Evolutionary conservation across 2,113 vertebrate genomes (phyloP).

Genomic region (Drymodes brunneopygia): DNA sequence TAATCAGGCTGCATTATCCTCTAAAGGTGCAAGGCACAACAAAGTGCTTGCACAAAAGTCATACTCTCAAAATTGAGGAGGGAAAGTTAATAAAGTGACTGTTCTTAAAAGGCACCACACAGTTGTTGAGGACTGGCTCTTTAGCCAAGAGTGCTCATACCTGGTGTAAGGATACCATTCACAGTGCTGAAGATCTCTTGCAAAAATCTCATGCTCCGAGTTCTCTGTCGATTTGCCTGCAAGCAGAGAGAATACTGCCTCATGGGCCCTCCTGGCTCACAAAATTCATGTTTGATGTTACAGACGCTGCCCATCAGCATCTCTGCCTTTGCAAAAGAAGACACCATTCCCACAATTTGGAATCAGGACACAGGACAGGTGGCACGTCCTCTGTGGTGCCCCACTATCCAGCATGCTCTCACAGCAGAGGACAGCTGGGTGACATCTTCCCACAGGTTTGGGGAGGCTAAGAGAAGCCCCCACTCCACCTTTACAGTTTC

Average conservation of each 20-base stretch:
- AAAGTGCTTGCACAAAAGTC: background rate
- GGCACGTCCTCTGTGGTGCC: background rate
- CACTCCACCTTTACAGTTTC: background rate
- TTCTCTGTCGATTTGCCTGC: constrained; percentile 68
- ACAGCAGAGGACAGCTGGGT: background rate
- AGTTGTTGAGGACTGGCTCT: background rate
- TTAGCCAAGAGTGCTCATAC: background rate
- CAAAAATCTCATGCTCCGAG: constrained; percentile 53
- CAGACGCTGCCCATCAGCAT: background rate
- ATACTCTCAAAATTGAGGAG: background rate
- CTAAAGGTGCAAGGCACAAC: background rate
- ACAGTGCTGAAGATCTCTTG: constrained; percentile 51
- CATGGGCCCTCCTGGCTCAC: background rate
- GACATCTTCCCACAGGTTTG: rapidly evolving
- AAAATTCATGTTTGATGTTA: background rate
- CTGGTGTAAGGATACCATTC: constrained; percentile 68
- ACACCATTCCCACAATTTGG: background rate
- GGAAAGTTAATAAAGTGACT: background rate
- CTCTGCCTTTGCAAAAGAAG: background rate
- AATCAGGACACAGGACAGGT: background rate
- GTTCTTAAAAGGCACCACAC: background rate
- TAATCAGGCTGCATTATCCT: background rate
- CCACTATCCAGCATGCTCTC: background rate
- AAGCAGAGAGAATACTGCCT: background rate
- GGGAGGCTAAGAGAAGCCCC: background rate